Conservation (phyloP, 2,888 invertebrate species). For the Epinotia ramella region DNA sequence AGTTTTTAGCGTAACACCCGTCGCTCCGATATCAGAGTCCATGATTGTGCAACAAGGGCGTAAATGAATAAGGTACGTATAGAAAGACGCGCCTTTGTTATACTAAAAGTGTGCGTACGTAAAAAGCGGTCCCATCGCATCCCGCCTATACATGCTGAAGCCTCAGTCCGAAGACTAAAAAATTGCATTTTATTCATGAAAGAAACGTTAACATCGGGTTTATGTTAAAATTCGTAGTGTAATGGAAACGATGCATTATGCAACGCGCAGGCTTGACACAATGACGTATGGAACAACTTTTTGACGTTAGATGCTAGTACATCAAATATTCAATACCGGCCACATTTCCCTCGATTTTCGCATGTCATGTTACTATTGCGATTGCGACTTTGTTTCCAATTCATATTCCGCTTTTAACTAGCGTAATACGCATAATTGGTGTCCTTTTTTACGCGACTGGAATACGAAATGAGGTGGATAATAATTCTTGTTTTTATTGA, state of each 20-base stretch:
- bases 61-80: background rate
- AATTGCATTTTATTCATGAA: slow-evolving; percentile 80
- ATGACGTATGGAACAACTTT: slow-evolving; percentile 81
- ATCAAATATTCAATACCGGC: slow-evolving; percentile 70
- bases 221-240: slow-evolving; percentile 84
- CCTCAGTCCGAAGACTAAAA: slow-evolving; percentile 68
- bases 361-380: slow-evolving; percentile 48
- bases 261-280: slow-evolving; percentile 75
- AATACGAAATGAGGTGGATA: slow-evolving; percentile 75
- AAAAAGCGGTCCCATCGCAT: slow-evolving; percentile 65
- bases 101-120: slow-evolving; percentile 37
- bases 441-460: slow-evolving; percentile 75
- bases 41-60: background rate
- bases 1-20: slow-evolving; percentile 37
- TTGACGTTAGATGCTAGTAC: slow-evolving; percentile 76
- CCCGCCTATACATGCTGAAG: slow-evolving; percentile 57
- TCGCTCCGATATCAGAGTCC: slow-evolving; percentile 20
- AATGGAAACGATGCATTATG: slow-evolving; percentile 84
- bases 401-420: slow-evolving; percentile 74
- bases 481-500: slow-evolving; percentile 73
- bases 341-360: slow-evolving; percentile 73
- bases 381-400: slow-evolving; percentile 65
- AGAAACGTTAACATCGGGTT: slow-evolving; percentile 81
- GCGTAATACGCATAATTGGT: slow-evolving; percentile 80
- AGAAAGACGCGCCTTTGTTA: background rate